Base-by-base conservation (phyloP, 2,888 invertebrate species). In the Thalpophila matura region DNA sequence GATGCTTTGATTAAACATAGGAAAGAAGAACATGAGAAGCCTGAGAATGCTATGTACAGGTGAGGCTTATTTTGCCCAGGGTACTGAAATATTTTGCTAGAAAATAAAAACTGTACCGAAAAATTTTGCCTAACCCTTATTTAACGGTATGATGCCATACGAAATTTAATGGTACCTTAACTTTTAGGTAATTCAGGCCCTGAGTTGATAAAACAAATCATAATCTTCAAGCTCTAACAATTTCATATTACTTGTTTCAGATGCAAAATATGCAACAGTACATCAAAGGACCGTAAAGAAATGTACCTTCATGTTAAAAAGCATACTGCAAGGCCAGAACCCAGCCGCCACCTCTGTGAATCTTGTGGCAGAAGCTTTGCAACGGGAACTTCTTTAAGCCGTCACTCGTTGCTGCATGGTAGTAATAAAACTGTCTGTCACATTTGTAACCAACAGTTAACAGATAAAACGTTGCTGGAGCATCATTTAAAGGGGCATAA, bases 231-330 rank as follows among this genome's bases (percentile, higher is more conserved):
- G n/a, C n/a, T n/a, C n/a, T n/a, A n/a, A 61, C 56, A 45, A 43
- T 33, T 42, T 26, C 1, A 35, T 27, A 47, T 18, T 40, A n/a
- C 38, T 70, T 50, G 12, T 87, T 88, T 29, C 86, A 95, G 95
- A 33, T 97, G 97, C 74, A 96, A 95, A 82, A 90, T 96, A 29
- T 97, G 97, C 83, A 91, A 91, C n/a, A 91, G 91, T 38, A 92
- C 94, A n/a, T 95, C 96, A 64, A 85, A 91, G 4, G 93, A 95
- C 63, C 94, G 92, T 72, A 96, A 95, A 55, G 95, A 96, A 20
- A 91, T 96, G 45, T 96, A 96, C 66, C 88, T 94, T 2, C 97
- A 97, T 77, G 95, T 96, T 0, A 95, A 95, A 74, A 87, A 91
- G 22, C 96, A 96, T 67, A 94, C 94, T 9, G 87, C 82, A 9